phyloP scores from a whole-genome alignment of 2,888 invertebrate species.

The Drosophila setosimentum region DNA sequence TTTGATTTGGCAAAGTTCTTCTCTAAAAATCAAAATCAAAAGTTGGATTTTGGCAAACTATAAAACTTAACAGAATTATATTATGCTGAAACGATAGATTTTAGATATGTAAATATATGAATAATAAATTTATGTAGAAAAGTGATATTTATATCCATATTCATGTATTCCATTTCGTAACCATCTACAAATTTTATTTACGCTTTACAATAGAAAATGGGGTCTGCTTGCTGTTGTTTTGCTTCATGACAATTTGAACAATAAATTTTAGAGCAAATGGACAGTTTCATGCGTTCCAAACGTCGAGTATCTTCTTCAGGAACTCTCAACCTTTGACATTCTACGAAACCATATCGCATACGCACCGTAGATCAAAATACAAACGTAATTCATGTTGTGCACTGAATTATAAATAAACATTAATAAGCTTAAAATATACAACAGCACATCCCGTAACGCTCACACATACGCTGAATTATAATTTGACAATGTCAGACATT shows the following conservation, averaged over 20 bases:
- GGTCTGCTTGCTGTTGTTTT: conserved; percentile 17
- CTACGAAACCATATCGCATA: conserved; percentile 30
- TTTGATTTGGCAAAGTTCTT: conserved; percentile 34
- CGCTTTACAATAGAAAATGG: conserved; percentile 4
- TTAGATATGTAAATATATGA: background rate
- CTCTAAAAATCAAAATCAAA: background rate
- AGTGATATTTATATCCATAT: background rate
- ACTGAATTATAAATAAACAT: conserved; percentile 70
- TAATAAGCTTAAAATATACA: conserved; percentile 52
- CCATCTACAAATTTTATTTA: conserved; percentile 24
- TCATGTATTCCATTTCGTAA: background rate
- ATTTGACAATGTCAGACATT: conserved; percentile 50
- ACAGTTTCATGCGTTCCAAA: conserved; percentile 32
- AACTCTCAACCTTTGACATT: background rate
- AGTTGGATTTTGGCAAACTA: background rate
- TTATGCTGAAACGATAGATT: background rate
- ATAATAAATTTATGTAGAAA: no score
- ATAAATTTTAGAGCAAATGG: conserved; percentile 31
- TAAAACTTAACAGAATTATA: background rate
- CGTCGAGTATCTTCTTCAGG: background rate
- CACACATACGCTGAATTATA: conserved; percentile 23
- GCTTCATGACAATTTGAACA: conserved; percentile 32
- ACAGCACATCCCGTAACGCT: background rate
- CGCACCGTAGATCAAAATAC: conserved; percentile 34
- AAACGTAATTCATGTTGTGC: conserved; percentile 50